These are phyloP conservation scores for Amphipyra tragopoginis DNA, from an alignment of 2,888 invertebrate species.

Conservation along the genomic window DNA sequence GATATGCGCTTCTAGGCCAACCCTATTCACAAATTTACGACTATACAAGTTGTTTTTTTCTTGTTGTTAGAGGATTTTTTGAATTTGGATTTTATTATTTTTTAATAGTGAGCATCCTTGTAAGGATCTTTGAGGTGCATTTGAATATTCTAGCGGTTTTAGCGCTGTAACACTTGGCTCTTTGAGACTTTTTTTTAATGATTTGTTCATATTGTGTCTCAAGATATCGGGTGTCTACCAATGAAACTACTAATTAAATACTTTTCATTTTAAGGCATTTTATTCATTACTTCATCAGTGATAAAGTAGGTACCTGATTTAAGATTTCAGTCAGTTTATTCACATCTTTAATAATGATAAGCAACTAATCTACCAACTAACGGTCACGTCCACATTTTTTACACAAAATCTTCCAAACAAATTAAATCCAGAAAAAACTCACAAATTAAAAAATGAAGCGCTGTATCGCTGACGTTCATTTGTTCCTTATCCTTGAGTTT, in stretches of 20 bases:
- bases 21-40: conserved; percentile 53
- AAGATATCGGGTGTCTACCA: too few relatives aligned
- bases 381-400: conserved; percentile 46
- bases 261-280: too few relatives aligned
- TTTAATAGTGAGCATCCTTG: conserved; percentile 69
- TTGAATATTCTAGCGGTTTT: conserved; percentile 23
- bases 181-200: neutral
- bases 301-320: too few relatives aligned
- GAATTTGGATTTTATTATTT: conserved; percentile 77
- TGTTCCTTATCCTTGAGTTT: conserved; percentile 69
- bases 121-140: conserved; percentile 27
- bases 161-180: conserved; percentile 28
- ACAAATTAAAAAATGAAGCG: conserved; percentile 53
- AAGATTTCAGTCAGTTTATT: neutral
- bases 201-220: too few relatives aligned
- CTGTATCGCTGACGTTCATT: conserved; percentile 58
- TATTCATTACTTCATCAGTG: too few relatives aligned
- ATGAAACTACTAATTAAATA: too few relatives aligned
- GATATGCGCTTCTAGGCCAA: conserved; percentile 57
- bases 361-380: conserved; percentile 22
- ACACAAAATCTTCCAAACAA: conserved; percentile 38
- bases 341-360: conserved; percentile 14
- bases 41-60: conserved; percentile 30
- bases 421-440: conserved; percentile 46
- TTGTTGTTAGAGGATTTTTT: conserved; percentile 45